Conservation (phyloP, 2,797 vertebrate genomes). For the Mormyrus proboscirostris region DNA sequence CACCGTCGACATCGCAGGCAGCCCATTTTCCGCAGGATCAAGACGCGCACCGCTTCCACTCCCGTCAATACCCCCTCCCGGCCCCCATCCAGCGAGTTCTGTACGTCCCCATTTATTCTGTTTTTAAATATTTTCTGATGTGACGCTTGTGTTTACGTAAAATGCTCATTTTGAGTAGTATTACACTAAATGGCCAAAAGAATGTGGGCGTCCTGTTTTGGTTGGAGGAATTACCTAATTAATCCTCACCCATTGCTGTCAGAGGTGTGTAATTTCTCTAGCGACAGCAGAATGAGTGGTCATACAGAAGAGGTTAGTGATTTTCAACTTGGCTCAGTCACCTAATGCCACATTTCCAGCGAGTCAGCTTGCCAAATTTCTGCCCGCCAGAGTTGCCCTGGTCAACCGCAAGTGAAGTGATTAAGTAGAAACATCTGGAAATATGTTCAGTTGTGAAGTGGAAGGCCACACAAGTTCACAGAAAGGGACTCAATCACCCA, state of each 20-base stretch:
- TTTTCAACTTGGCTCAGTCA: not conserved
- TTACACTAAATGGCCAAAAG: not conserved
- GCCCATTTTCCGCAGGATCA: constrained; percentile 96
- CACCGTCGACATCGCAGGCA: constrained; percentile 94
- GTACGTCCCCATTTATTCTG: constrained; percentile 61
- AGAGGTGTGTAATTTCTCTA: not conserved
- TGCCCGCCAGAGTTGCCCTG: not conserved
- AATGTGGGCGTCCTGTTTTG: not conserved
- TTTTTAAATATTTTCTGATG: not conserved
- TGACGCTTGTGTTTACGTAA: not conserved
- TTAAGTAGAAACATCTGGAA: not conserved
- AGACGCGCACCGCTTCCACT: constrained; percentile 93
- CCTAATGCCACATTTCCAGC: not conserved
- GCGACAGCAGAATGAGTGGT: not conserved
- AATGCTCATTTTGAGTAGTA: not conserved
- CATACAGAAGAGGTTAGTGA: not conserved
- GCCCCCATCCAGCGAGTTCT: constrained; percentile 94
- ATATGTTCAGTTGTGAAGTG: not conserved
- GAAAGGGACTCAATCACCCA: not conserved
- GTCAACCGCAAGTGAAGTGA: not conserved
- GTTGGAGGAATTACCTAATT: not conserved
- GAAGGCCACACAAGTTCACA: not conserved
- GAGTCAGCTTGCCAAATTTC: not conserved
- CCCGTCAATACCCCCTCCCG: constrained; percentile 94
- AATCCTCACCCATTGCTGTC: not conserved